phyloP scores from a whole-genome alignment of 2,797 vertebrate species.

The Sebastes hopkinsi region DNA sequence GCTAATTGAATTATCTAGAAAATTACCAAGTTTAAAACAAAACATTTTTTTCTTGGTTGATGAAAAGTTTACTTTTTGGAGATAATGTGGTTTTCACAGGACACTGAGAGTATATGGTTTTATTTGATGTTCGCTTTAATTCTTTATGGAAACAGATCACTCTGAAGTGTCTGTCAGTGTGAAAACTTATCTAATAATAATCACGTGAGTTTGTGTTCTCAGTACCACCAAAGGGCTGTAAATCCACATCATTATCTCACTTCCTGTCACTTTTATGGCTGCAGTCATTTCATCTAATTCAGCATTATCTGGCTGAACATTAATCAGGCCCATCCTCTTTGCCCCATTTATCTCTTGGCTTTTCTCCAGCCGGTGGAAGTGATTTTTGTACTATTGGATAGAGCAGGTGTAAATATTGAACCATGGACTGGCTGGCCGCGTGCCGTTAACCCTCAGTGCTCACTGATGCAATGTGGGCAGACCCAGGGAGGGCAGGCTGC shows the following conservation, averaged over 20 bases:
- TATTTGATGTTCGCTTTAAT: background rate
- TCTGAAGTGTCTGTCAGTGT: background rate
- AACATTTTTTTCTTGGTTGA: background rate
- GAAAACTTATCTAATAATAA: constrained; percentile 25
- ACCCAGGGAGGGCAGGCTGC: background rate
- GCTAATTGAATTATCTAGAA: background rate
- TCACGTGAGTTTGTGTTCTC: constrained; percentile 28
- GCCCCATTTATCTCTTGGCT: constrained; percentile 32
- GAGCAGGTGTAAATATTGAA: constrained; percentile 39
- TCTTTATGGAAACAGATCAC: background rate
- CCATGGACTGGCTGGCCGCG: constrained; percentile 33
- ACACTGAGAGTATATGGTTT: background rate
- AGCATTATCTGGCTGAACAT: constrained; percentile 46
- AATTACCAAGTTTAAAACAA: background rate
- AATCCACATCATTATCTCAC: constrained; percentile 59
- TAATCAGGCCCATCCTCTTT: constrained; percentile 46
- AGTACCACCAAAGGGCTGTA: constrained; percentile 23
- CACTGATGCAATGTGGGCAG: constrained; percentile 4
- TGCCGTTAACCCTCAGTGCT: constrained; percentile 14
- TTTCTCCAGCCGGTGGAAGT: background rate
- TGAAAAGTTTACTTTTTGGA: background rate
- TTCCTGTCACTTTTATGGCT: constrained; percentile 53
- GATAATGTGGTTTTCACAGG: background rate
- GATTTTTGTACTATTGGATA: constrained; percentile 40
- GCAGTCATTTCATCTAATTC: constrained; percentile 48